Conservation (phyloP, 2,113 vertebrate species). For the Stigmatopora argus region DNA sequence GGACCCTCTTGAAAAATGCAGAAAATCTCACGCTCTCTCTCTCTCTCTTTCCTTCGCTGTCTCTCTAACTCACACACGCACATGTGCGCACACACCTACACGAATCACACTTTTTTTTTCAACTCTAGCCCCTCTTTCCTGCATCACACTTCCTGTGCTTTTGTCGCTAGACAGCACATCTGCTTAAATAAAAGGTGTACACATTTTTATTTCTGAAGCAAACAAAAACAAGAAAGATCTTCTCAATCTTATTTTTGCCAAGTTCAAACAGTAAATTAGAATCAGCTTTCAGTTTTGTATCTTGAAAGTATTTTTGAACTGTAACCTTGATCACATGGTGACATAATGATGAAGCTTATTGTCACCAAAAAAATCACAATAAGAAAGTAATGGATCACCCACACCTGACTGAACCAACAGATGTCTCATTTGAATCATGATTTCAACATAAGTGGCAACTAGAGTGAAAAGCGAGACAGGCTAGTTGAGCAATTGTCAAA, state of each 20-base stretch:
- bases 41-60: no score
- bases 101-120: conserved; percentile 12
- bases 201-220: conserved; percentile 15
- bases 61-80: background rate
- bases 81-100: conserved; percentile 6
- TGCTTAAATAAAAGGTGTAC: conserved; percentile 31
- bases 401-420: background rate
- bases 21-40: no score
- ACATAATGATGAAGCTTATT: background rate
- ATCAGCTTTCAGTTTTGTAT: background rate
- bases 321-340: background rate
- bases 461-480: conserved; percentile 23
- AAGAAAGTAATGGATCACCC: background rate
- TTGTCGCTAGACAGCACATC: conserved; percentile 50
- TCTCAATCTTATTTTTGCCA: conserved; percentile 10
- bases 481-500: conserved; percentile 33
- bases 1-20: conserved; percentile 15
- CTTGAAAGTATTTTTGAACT: background rate
- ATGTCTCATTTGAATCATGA: background rate
- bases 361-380: background rate
- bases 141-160: conserved; percentile 66
- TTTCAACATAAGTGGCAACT: background rate
- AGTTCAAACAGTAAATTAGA: background rate
- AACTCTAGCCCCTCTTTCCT: conserved; percentile 60
- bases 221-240: conserved; percentile 2